Evolutionary conservation across 2,113 vertebrate species (phyloP).

Genomic region (Rhynchopsitta pachyrhyncha): DNA sequence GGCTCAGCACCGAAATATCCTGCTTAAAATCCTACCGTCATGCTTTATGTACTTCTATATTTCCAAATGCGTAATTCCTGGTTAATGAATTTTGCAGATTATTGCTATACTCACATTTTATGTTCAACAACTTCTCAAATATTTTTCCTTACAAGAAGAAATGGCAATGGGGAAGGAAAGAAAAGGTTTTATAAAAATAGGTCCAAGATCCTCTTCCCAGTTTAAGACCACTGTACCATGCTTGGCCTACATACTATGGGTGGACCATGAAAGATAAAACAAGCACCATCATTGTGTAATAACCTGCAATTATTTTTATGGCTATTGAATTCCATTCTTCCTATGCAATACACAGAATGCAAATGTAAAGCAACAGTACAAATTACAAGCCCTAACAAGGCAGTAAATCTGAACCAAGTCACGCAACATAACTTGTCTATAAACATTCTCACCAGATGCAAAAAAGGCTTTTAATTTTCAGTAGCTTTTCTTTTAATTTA

Average conservation of each 20-base stretch:
- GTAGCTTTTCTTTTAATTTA: not conserved
- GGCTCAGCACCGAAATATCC: not conserved
- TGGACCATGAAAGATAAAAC: constrained; percentile 61
- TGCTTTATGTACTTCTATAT: not conserved
- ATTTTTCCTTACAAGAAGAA: not conserved
- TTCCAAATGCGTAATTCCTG: not conserved
- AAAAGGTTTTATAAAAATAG: not conserved
- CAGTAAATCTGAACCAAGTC: constrained; percentile 84
- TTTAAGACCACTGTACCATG: not conserved
- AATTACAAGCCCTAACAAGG: constrained; percentile 88
- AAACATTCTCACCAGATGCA: constrained; percentile 44
- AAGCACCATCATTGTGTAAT: constrained; percentile 80
- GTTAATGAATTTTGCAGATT: not conserved
- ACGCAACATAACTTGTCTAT: constrained; percentile 73
- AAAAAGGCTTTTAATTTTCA: constrained; percentile 19
- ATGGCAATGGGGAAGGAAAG: not conserved
- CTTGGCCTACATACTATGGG: constrained; percentile 30
- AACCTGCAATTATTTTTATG: constrained; percentile 93
- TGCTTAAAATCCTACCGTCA: not conserved
- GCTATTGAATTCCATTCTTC: constrained; percentile 89
- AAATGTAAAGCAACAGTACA: constrained; percentile 81
- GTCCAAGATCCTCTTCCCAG: not conserved
- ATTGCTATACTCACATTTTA: not conserved
- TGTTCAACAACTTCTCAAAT: not conserved
- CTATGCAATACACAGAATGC: constrained; percentile 88